Base-by-base conservation (phyloP, 2,888 invertebrate genomes). In the Alitta virens region DNA sequence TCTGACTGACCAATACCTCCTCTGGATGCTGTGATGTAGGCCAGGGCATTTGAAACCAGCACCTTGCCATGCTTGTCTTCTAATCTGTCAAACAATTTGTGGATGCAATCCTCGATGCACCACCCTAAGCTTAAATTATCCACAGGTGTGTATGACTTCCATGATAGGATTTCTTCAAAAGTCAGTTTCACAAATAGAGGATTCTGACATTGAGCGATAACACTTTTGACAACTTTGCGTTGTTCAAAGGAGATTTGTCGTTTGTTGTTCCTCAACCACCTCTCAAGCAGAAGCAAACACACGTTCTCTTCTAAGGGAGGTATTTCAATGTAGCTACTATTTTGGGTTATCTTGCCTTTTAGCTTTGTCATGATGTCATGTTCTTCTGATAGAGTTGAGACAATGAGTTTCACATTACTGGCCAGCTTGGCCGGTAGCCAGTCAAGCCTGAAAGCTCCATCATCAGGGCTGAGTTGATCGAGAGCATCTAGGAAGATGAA, bases 321-420 rank as follows among this genome's bases (percentile, higher is more conserved):
- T 0, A 96, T 94, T 84, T 94, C 91, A 16, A 96, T 87, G 74
- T 95, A 95, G 77, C 91, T 91, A 57, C 95, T 90, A 90, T 95
- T 92, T 63, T 91, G 86, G 14, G 91, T 85, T 0, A 94, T 83
- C 0, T 62, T 60, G 16, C 60, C 33, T 16, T 51, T 42, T 1
- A 67, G 57, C 25, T 54, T 56, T 1, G 25, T 26, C 18, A 56
- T 0, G 93, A 93, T 14, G 16, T 40, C 56, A 21, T 33, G 16
- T 23, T 58, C 25, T 14, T 57, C 60, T 26, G 66, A 49, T 25
- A 51, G 23, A 21, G 67, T 62, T n/a, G 63, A 55, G 1, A 65
- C 55, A 26, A 67, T 61, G 42, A 67, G 56, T 49, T 65, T 65
- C 40, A 67, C 65, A 53, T 67, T 67, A 12, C 51, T 54, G 3